Percentiles rank a stretch among this genome's conserved stretches.
Evolutionary conservation across 2,113 vertebrate species (phyloP).

Genomic region (Bolborhynchus lineola): DNA sequence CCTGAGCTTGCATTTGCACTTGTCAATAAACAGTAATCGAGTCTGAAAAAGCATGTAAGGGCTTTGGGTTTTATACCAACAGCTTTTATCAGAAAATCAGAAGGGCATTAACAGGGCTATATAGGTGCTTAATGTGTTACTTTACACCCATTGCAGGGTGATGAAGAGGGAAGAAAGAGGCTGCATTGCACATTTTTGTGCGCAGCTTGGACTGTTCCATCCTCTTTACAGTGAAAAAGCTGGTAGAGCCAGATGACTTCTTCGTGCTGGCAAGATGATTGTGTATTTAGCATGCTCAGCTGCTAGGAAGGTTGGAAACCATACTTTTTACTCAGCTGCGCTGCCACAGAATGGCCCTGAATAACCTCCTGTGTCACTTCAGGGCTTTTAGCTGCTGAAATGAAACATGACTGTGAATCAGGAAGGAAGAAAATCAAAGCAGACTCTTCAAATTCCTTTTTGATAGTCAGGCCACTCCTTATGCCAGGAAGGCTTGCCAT

Average conservation of each 20-base stretch:
- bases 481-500: background rate
- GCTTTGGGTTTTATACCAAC: background rate
- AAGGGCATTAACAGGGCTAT: background rate
- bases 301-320: slow-evolving; percentile 19
- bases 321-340: slow-evolving; percentile 8
- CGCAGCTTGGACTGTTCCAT: slow-evolving; percentile 8
- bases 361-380: slow-evolving; percentile 47
- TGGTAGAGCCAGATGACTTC: slow-evolving; percentile 2
- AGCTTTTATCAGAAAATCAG: background rate
- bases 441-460: background rate
- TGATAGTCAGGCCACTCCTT: background rate
- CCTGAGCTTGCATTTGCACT: background rate
- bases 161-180: background rate
- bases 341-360: slow-evolving; percentile 15
- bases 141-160: background rate
- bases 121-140: background rate
- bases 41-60: background rate
- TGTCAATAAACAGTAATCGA: background rate
- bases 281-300: slow-evolving; percentile 36
- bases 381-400: slow-evolving; percentile 34
- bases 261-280: slow-evolving; percentile 5
- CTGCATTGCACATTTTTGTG: background rate
- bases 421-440: background rate
- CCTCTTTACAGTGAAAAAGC: background rate
- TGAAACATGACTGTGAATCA: background rate